Evolutionary conservation across 2,113 vertebrate species (phyloP).

Genomic region (Scartelaos histophorus): DNA sequence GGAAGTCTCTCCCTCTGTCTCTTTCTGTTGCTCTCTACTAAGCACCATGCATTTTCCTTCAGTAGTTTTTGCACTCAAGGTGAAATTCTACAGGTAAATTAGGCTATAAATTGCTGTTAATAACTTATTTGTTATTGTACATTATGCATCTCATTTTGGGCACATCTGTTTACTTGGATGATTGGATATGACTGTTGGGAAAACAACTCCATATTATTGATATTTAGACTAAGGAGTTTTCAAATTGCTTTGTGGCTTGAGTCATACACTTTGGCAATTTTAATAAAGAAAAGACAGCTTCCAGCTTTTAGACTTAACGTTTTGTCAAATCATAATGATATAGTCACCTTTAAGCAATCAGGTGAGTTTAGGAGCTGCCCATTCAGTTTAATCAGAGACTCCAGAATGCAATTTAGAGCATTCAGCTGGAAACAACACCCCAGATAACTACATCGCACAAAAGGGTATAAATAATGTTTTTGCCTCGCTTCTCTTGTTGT

Average conservation of each 20-base stretch:
- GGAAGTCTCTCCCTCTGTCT: too few relatives aligned
- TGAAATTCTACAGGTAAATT: neutral
- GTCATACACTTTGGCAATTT: neutral
- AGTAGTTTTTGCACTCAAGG: too few relatives aligned
- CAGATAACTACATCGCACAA: constrained; percentile 41
- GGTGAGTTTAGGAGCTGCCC: constrained; percentile 24
- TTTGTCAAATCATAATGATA: constrained; percentile 46
- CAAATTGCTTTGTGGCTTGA: constrained; percentile 1
- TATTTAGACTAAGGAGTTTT: constrained; percentile 23
- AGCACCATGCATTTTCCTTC: too few relatives aligned
- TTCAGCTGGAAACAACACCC: constrained; percentile 43
- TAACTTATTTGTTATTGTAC: neutral
- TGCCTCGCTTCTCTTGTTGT: constrained; percentile 21
- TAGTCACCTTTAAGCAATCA: constrained; percentile 24
- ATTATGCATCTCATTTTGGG: neutral
- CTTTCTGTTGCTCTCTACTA: too few relatives aligned
- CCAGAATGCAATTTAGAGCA: constrained; percentile 37
- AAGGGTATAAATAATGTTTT: constrained; percentile 41
- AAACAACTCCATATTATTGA: constrained; percentile 5
- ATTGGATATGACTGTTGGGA: too few relatives aligned
- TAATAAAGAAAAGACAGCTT: constrained; percentile 14
- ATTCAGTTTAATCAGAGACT: constrained; percentile 55
- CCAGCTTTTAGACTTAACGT: constrained; percentile 33
- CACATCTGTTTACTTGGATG: constrained; percentile 4
- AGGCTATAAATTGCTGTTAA: neutral